Evolutionary conservation across 2,113 vertebrate species (phyloP), one percentile per base, ranked within the genome.

Genomic region (Colius striatus): DNA sequence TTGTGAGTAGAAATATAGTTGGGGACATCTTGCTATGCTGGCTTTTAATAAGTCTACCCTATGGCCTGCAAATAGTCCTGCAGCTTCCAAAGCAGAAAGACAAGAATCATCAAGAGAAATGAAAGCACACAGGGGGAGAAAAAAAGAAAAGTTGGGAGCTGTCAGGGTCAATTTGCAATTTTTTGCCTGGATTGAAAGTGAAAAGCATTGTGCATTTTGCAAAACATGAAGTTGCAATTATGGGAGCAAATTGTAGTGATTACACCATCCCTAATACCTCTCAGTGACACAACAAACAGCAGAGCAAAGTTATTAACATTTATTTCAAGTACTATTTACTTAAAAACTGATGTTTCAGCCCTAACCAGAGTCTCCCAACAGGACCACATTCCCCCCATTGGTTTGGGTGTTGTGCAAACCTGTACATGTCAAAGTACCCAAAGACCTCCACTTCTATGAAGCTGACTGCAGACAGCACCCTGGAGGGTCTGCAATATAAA

Each of bases 61-160:
- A 66, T 50, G 78, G 77, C 89, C 81, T 88, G 86, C 91, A 86
- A 94, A 94, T 53, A 95, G 92, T 71, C 92, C 87, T 47, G 36
- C 79, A 62, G 90, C 92, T 95, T 96, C 95, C 90, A 89, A 67
- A 95, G 86, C 53, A 87, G 78, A 95, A 63, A 81, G 90, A 93
- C 92, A 92, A 77, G 91, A 93, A 77, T 8, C 84, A 85, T 92
- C 92, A 73, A 62, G 87, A 78, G 95, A 70, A 47, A 92, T 65
- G 66, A 96, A 90, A 95, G 95, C 93, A 70, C 71, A 60, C 23
- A 36, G 58, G 41, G 67, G 87, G 58, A 36, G 67, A 86, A 30
- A 74, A 89, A 85, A 34, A 51, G 67, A 70, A 91, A 83, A 68
- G 58, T 1, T 94, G 88, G 65, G 78, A 89, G 80, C 95, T 96